Conservation (phyloP, 2,797 vertebrate genomes). For the Cyclura pinguis region DNA sequence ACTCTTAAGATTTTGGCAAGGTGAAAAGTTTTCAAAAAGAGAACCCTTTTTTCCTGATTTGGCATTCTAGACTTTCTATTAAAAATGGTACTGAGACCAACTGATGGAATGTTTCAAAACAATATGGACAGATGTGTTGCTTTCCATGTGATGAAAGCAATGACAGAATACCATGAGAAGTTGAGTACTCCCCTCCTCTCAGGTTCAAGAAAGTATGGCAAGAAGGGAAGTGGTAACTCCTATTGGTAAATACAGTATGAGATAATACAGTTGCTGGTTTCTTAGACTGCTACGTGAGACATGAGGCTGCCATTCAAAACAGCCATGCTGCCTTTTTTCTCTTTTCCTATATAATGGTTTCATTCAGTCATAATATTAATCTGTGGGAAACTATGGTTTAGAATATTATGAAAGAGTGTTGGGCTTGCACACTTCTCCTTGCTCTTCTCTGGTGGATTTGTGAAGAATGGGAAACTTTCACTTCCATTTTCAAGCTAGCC, state of each 20-base stretch:
- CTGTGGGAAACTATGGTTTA: neutral
- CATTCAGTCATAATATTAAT: neutral
- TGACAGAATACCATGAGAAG: too few species aligned
- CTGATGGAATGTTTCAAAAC: neutral
- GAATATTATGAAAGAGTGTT: neutral
- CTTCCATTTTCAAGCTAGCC: neutral
- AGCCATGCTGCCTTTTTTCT: neutral
- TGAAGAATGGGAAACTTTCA: neutral
- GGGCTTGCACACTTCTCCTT: neutral
- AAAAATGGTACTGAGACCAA: neutral
- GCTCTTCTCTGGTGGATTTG: neutral
- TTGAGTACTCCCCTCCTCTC: too few species aligned
- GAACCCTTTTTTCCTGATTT: neutral
- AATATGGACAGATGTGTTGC: too few species aligned
- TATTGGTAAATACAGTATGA: neutral
- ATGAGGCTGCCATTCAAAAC: too few species aligned
- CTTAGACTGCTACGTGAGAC: neutral
- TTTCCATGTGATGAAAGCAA: too few species aligned
- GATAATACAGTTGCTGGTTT: neutral
- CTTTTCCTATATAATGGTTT: neutral
- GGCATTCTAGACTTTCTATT: neutral
- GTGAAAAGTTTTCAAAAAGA: neutral
- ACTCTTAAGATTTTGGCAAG: neutral
- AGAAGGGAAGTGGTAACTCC: neutral
- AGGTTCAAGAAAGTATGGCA: too few species aligned